Base-by-base conservation (phyloP, 2,797 vertebrate genomes). In the Eidolon dupreanum region DNA sequence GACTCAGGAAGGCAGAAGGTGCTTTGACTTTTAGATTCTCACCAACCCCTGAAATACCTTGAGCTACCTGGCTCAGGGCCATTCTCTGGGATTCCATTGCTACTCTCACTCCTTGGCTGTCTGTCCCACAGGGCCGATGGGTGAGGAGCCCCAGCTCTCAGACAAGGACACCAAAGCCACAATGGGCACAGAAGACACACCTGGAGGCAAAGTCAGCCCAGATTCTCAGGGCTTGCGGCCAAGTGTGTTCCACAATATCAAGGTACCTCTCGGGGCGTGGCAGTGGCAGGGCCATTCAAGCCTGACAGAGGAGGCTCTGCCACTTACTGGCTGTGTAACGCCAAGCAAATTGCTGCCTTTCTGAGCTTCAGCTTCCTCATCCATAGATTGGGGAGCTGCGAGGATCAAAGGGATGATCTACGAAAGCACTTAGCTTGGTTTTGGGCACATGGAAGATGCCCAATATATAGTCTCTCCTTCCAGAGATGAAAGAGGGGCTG, bases 211-310 rank as follows among this genome's bases (percentile, higher is more conserved):
- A 92, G 49, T 43, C 88, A 73, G 68, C 63, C 61, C 53, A 12
- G 28, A 79, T 24, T 28, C 87, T 88, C 73, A 26, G 88, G 43
- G 71, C 3, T 22, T 8, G 0, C 2, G 3, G 16, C 66, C 77
- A 31, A 70, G 74, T 3, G 5, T 97, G 38, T 96, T 98, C 83
- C 70, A 94, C 24, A 97, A 15, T 86, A 87, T 98, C 93, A 98
- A 98, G 97, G 97, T 98, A 95, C 20, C 49, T 55, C 65, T 19
- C 0, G 2, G 61, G 90, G 43, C 10, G 12, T 68, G 63, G 31
- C 12, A 1, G 36, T 9, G 4, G 19, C 61, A 38, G 38, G 22
- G 22, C 3, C 38, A 19, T 11, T 28, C 0, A 0, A 53, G 31
- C 28, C 46, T 8, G 5, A 31, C 36, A 24, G 49, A 38, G 46